These are phyloP conservation scores for Polylopha cassiicola DNA, from an alignment of 2,888 invertebrate genomes.

Conservation along the genomic window DNA sequence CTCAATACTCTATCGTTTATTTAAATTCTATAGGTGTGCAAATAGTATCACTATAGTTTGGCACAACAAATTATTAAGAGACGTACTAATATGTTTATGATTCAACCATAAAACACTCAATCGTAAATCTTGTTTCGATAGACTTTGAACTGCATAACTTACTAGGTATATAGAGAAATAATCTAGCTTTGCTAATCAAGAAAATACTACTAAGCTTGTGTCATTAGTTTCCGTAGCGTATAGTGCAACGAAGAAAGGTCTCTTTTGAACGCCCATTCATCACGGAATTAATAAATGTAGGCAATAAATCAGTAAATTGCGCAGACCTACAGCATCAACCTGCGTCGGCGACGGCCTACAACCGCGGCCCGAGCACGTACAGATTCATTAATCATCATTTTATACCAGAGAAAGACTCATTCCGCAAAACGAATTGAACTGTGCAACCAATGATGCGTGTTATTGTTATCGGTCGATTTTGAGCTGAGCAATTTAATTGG, in stretches of 20 bases:
- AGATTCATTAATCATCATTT: constrained; percentile 22
- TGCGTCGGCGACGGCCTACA: constrained; percentile 10
- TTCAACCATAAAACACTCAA: too few species aligned
- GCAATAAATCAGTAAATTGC: constrained; percentile 26
- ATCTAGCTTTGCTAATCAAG: too few species aligned
- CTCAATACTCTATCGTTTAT: too few species aligned
- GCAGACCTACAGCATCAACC: constrained; percentile 16
- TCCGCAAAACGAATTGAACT: background rate
- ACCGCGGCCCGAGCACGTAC: constrained; percentile 8
- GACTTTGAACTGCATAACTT: too few species aligned
- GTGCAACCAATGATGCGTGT: background rate
- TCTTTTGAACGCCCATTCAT: constrained; percentile 24
- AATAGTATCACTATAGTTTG: too few species aligned
- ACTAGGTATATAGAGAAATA: too few species aligned
- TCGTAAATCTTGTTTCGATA: too few species aligned
- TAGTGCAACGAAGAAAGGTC: constrained; percentile 1
- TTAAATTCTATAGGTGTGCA: too few species aligned
- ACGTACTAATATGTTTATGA: too few species aligned
- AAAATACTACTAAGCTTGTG: too few species aligned
- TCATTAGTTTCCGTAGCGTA: background rate
- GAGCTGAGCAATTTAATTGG: too few species aligned
- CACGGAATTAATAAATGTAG: constrained; percentile 27
- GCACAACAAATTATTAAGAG: too few species aligned
- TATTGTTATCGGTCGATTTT: background rate
- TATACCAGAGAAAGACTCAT: constrained; percentile 13